Percentiles rank a stretch among this genome's conserved stretches.
phyloP scores from a whole-genome alignment of 2,797 vertebrate genomes.

The Diceros bicornis region DNA sequence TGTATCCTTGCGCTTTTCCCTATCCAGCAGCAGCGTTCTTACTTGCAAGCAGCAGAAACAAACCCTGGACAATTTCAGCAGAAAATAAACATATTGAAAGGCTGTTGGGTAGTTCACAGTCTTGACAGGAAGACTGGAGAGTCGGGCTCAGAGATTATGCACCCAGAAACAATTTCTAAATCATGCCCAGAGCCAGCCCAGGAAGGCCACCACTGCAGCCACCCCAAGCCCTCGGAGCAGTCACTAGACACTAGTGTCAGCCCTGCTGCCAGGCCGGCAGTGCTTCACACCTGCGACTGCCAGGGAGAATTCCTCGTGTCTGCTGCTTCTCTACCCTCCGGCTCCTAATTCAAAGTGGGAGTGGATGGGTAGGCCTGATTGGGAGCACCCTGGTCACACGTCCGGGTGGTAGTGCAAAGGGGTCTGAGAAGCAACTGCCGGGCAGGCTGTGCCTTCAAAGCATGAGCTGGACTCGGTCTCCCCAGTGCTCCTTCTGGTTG shows the following conservation, averaged over 20 bases:
- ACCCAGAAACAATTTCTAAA: constrained; percentile 1
- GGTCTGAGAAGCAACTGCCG: not conserved
- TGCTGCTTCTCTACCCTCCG: not conserved
- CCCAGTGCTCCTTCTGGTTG: not conserved
- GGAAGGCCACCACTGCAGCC: not conserved
- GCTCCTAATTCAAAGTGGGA: not conserved
- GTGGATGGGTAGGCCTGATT: too few relatives aligned
- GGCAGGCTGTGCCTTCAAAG: not conserved
- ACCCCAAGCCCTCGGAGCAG: not conserved
- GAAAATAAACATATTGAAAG: not conserved
- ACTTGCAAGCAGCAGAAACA: constrained; percentile 22
- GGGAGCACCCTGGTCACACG: not conserved
- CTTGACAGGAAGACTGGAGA: not conserved
- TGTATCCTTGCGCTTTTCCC: not conserved
- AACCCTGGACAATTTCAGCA: not conserved
- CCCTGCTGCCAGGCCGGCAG: not conserved
- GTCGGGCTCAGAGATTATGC: not conserved
- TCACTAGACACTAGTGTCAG: not conserved
- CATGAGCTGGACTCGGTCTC: not conserved
- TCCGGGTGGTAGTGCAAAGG: not conserved
- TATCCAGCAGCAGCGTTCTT: not conserved
- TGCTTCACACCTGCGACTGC: not conserved
- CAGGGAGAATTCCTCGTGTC: too few relatives aligned
- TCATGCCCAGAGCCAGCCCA: not conserved
- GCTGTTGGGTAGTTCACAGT: not conserved